phyloP scores from a whole-genome alignment of 2,888 invertebrate species.

The Leptogaster cylindrica region DNA sequence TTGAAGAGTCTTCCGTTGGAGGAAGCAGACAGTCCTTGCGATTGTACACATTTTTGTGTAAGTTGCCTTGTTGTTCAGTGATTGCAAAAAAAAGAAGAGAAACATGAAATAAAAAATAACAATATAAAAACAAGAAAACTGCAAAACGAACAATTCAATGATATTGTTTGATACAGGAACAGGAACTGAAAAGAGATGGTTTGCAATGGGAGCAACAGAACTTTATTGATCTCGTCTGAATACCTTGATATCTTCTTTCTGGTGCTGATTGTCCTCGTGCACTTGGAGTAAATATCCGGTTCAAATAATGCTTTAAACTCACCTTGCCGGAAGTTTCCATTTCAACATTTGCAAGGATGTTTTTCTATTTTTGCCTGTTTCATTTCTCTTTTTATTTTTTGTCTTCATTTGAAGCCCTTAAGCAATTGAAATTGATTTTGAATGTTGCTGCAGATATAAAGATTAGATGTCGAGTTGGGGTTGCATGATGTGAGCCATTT shows the following conservation, averaged over 20 bases:
- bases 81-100: conserved; percentile 3
- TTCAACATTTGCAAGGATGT: conserved; percentile 8
- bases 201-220: conserved; percentile 44
- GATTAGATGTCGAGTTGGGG: no score
- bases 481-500: no score
- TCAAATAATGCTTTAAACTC: conserved; percentile 34
- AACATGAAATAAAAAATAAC: no score
- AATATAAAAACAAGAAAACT: no score
- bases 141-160: conserved; percentile 2
- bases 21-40: conserved; percentile 27
- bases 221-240: conserved; percentile 46
- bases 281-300: conserved; percentile 38
- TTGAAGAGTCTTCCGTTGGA: conserved; percentile 12
- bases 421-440: no score
- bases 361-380: no score
- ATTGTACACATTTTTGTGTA: conserved; percentile 19
- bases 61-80: conserved; percentile 10
- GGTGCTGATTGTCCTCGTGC: conserved; percentile 27
- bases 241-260: conserved; percentile 43
- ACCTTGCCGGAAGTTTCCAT: conserved; percentile 28
- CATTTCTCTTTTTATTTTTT: not conserved
- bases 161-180: conserved; percentile 27
- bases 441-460: no score
- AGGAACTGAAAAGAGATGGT: conserved; percentile 25
- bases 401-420: no score